Evolutionary conservation across 2,888 invertebrate species (phyloP), one percentile per base, ranked within the genome.

Genomic region (Parnassius mnemosyne): DNA sequence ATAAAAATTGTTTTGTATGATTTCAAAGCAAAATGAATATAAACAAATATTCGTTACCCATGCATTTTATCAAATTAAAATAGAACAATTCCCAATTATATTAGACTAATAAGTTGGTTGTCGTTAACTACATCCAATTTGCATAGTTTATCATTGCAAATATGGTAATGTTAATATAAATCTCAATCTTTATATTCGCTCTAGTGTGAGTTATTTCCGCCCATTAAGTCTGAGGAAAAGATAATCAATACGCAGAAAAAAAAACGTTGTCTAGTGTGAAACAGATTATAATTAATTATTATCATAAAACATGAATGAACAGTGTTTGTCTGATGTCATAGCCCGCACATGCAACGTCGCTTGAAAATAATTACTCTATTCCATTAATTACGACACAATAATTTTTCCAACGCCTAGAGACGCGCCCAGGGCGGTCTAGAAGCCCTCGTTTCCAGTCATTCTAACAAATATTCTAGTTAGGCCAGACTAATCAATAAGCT

Each of bases 401-500:
- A 57, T 54, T 44, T 55, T 58, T 34, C 10, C 56, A 53, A 60
- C 59, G 63, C 59, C 63, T 49, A 63, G 44, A 41, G 63, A 56
- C 60, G 52, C 52, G 53, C 60, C 56, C 13, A 46, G 55, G 63
- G 59, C 59, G 53, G 59, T 49, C 59, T 60, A 69, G 68, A 68
- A 70, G 71, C 70, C 54, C 65, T 67, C 66, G 69, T 71, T 69
- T 67, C 65, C 65, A 57, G 53, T 60, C 69, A 69, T 70, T 70
- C 66, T 57, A 69, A 69, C 70, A 72, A 72, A 60, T 64, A 69
- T 53, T 56, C 62, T 16, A 53, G 77, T 73, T 76, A 78, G 78
- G 75, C 79, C 71, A 77, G 68, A 74, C 75, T 76, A 82, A 87
- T 87, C 84, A 78, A 87, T 86, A 85, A 65, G 75, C 80, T 83